Base-by-base conservation (phyloP, 1,140 invertebrate genomes). In the Drosophila albomicans region DNA sequence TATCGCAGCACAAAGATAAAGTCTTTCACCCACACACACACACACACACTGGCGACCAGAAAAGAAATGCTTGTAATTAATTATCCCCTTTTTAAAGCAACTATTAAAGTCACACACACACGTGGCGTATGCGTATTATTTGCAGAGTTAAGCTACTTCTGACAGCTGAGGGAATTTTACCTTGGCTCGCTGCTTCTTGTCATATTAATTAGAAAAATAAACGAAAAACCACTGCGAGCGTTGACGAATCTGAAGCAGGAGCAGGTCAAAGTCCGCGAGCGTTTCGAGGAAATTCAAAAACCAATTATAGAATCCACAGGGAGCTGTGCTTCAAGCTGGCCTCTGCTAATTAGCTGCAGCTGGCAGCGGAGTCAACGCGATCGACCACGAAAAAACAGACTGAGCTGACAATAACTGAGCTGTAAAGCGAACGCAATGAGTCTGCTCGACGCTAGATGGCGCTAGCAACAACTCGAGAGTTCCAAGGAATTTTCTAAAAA, bases 151-250 rank as follows among this genome's bases (percentile, higher is more conserved):
- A 59, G 59, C 58, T 15, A 54, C 56, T 64, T 68, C 41, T 65
- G 71, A 54, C 65, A 54, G 41, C 64, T 57, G 51, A 25, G 54
- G 62, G 41, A 73, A 49, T 28, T 51, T 51, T 49, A 85, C 68
- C 81, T 4, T 84, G 81, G 81, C 77, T 67, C 61, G 65, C 52
- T 61, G 62, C 71, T 75, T 82, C 64, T 80, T 82, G 82, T 75
- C 61, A 38, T 80, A 79, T 82, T 87, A 87, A 87, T 87, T 87
- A 80, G 73, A 69, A 69, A 57, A 64, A 73, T 74, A 86, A 73
- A 61, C 10, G 0, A 38, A 38, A 79, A 75, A 79, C 74, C 82
- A 74, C 64, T 65, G 30, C 30, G 74, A 84, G 78, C 77, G 61
- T 63, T 75, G 61, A 48, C 64, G 62, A 81, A 79, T 79, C 56